Percentiles rank a stretch among this genome's conserved stretches.
phyloP scores from a whole-genome alignment of 2,888 invertebrate genomes.

The Eupithecia abbreviata region DNA sequence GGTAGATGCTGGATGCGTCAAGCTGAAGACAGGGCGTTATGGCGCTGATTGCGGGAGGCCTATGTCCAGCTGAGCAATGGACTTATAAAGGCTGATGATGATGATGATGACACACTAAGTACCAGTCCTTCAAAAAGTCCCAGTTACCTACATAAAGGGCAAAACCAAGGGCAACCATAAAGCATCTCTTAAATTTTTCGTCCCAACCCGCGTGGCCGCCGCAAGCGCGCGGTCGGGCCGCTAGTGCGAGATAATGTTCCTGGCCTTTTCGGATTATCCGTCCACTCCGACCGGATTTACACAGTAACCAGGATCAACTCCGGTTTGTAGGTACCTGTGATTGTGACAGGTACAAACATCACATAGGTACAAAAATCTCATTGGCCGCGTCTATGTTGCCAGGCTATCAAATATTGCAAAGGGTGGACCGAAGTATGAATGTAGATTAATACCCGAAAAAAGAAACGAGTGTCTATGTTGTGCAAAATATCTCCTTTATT shows the following conservation, averaged over 20 bases:
- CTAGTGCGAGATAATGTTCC: constrained; percentile 49
- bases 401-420: background rate
- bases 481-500: too few species aligned
- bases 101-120: background rate
- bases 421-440: background rate
- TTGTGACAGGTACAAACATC: background rate
- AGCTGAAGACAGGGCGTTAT: too few species aligned
- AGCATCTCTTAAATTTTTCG: constrained; percentile 19
- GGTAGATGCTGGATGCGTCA: too few species aligned
- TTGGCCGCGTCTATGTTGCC: background rate
- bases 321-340: too few species aligned
- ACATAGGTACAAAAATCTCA: background rate
- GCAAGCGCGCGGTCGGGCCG: constrained; percentile 38
- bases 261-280: constrained; percentile 58
- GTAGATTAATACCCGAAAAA: background rate
- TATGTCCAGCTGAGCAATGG: too few species aligned
- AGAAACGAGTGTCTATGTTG: too few species aligned
- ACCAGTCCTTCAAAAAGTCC: background rate
- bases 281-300: constrained; percentile 36
- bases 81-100: too few species aligned
- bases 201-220: constrained; percentile 10
- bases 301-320: background rate
- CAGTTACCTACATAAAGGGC: background rate
- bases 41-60: too few species aligned
- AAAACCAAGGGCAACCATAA: background rate